These are phyloP conservation scores for Thinocorus orbignyianus DNA, from an alignment of 2,113 vertebrate genomes.

Conservation along the genomic window DNA sequence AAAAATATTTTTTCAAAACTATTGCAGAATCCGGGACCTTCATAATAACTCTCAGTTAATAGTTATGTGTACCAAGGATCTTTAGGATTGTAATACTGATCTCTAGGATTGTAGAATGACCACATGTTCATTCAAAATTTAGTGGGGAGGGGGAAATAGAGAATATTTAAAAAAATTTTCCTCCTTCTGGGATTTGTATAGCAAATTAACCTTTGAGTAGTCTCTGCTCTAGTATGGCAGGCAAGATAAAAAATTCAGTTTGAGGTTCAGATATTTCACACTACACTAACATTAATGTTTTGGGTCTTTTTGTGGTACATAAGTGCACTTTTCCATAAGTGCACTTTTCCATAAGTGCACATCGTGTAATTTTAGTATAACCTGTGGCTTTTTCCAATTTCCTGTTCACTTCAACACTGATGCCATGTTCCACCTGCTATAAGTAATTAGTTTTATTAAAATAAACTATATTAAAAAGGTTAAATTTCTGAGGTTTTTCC, in stretches of 20 bases:
- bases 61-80: neutral
- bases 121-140: neutral
- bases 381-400: neutral
- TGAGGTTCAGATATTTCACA: neutral
- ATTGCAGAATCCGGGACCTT: neutral
- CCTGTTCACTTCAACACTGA: neutral
- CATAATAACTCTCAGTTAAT: neutral
- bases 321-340: neutral
- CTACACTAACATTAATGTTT: neutral
- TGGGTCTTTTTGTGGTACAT: neutral
- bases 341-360: neutral
- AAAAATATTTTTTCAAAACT: neutral
- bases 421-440: neutral
- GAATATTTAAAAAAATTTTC: neutral
- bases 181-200: neutral
- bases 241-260: neutral
- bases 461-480: neutral
- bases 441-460: neutral
- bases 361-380: neutral
- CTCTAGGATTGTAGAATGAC: neutral
- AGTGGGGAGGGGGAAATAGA: accelerated
- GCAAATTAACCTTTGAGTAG: neutral
- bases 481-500: neutral
- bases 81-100: neutral
- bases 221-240: neutral